Percentiles rank a stretch among this genome's conserved stretches.
phyloP scores from a whole-genome alignment of 1,140 invertebrate species.

The Drosophila subpulchrella region DNA sequence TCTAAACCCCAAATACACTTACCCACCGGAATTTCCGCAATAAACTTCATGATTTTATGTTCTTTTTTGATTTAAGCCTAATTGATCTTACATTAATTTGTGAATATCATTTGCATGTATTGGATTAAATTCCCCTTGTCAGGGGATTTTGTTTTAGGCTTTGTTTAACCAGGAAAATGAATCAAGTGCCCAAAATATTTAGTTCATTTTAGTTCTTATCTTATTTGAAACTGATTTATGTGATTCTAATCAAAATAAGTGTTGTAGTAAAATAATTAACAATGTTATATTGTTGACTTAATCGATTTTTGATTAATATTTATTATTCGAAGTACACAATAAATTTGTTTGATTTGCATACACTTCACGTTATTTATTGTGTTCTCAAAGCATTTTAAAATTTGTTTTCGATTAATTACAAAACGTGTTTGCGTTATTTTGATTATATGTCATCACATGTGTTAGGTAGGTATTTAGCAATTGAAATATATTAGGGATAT shows the following conservation, averaged over 20 bases:
- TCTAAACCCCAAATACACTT: slow-evolving; percentile 7
- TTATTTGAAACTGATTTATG: background rate
- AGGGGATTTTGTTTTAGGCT: background rate
- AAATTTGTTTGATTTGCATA: background rate
- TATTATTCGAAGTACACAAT: background rate
- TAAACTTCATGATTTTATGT: slow-evolving; percentile 41
- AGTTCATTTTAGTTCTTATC: background rate
- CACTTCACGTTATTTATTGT: background rate
- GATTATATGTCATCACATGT: background rate
- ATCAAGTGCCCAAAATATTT: background rate
- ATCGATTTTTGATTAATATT: background rate
- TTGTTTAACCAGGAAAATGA: background rate
- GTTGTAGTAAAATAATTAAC: background rate
- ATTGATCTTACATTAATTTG: slow-evolving; percentile 3
- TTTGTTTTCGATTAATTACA: background rate
- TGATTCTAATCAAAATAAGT: background rate
- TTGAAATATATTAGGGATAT: background rate
- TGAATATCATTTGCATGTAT: slow-evolving; percentile 8
- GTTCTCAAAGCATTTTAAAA: background rate
- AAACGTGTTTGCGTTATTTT: background rate
- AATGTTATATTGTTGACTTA: background rate
- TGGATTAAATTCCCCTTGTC: no score
- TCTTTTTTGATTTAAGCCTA: slow-evolving; percentile 12
- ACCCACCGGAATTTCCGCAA: slow-evolving; percentile 33
- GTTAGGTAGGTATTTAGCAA: background rate